Evolutionary conservation across 2,888 invertebrate genomes (phyloP), one percentile per base, ranked within the genome.

Genomic region (Desoria tigrina): DNA sequence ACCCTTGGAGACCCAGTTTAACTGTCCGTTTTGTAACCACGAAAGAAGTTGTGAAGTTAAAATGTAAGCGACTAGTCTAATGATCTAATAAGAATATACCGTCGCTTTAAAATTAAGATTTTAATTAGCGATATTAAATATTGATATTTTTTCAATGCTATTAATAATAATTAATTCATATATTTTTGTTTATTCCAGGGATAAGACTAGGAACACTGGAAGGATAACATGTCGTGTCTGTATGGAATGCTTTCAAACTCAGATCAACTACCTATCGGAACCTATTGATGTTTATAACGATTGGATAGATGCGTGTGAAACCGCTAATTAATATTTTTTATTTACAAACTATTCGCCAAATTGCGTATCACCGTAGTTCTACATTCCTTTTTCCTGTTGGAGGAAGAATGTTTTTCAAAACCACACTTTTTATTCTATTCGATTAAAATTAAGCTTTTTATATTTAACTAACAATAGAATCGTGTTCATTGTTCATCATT

Each of bases 261-360:
- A 89, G 32, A 95, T 98, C 74, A 97, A 96, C 82, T 92, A 94
- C 78, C 84, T 99, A 66, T 96, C 97, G 9, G 98, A 99, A 81
- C 90, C 98, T 6, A 89, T 99, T 75, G 99, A 99, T 84, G 98
- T 99, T 18, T 99, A 98, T 80, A 96, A 97, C 82, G 97, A 98
- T 80, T 99, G 98, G 98, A 96, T 99, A 68, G 98, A 99, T 84
- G 98, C 97, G 0, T 99, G 98, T 83, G 98, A 99, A 84, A 87
- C 84, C 77, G 97, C 96, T 63, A 99, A 94, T 81, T 88, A 81
- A 84, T 24, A 32, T 32, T 32, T 32, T 32, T 32, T n/a, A n/a
- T n/a, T 32, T 32, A 32, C 11, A 32, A 32, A 32, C 11, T 4
- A 32, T 32, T 32, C 32, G n/a, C n/a, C n/a, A n/a, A n/a, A n/a